phyloP scores from a whole-genome alignment of 2,113 vertebrate genomes.

The Erinaceus europaeus region DNA sequence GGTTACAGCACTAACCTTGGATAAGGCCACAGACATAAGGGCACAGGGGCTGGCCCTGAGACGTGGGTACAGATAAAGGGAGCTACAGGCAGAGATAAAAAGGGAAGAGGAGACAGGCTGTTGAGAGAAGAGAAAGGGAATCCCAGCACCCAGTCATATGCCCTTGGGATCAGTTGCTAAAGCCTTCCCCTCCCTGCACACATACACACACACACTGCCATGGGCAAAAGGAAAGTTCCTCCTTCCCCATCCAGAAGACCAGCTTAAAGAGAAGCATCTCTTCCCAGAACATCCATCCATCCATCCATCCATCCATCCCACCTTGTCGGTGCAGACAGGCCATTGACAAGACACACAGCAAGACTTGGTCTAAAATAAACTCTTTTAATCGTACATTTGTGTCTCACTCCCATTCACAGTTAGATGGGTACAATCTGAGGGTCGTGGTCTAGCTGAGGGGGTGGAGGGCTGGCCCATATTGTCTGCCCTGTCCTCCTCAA shows the following conservation, averaged over 20 bases:
- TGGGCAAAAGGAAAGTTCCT: background rate
- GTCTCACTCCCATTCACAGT: background rate
- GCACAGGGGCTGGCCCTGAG: rapidly evolving
- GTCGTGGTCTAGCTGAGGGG: slow-evolving; percentile 18
- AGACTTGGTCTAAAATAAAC: slow-evolving; percentile 55
- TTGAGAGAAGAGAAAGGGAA: background rate
- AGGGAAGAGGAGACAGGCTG: background rate
- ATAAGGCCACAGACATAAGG: background rate
- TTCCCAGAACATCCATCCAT: background rate
- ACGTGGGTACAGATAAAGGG: background rate
- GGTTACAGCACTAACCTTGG: background rate
- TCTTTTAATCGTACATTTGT: slow-evolving; percentile 61
- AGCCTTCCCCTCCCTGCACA: background rate
- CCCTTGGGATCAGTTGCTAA: background rate
- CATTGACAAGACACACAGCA: background rate
- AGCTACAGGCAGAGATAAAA: background rate
- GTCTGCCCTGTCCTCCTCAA: slow-evolving; percentile 23
- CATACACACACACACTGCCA: too few relatives aligned
- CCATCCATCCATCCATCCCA: background rate
- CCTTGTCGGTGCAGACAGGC: background rate
- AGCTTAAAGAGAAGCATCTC: too few relatives aligned
- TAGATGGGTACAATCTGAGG: slow-evolving; percentile 7
- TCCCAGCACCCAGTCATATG: background rate
- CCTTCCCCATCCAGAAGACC: background rate
- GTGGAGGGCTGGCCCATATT: background rate